Base-by-base conservation (phyloP, 2,888 invertebrate genomes). In the Hypselothyrea guttata region DNA sequence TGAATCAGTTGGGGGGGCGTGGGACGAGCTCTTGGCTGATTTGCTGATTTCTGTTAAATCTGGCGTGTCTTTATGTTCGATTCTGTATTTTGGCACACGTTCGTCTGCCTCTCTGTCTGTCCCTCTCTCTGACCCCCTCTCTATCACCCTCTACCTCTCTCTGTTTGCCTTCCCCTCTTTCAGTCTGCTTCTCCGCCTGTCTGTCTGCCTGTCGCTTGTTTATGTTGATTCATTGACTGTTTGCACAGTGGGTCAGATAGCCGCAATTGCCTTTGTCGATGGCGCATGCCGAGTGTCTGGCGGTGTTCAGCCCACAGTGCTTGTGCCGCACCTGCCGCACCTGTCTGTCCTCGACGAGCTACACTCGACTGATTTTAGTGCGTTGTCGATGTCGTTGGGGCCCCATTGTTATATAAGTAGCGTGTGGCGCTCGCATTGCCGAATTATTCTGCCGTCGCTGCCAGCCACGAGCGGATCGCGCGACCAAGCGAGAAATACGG, bases 351-450 rank as follows among this genome's bases (percentile, higher is more conserved):
- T 63, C 79, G 62, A 40, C 62, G 57, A 42, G 82, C 70, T 67
- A 81, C 83, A 76, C 71, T 83, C 85, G 78, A 84, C 59, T 87
- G 86, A 67, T 65, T 84, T 72, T 59, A 2, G 53, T 75, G 59
- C 38, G 16, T 41, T 57, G 48, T 51, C 41, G 41, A 11, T 31
- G 30, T 44, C 18, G 48, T 52, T 42, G 45, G 44, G 35, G 41
- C 35, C 41, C 37, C 44, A 45, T 64, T 63, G 75, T 86, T 84
- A 86, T 85, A 86, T 86, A 85, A 86, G 84, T 69, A 84, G 86
- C 84, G 86, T 75, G 72, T 56, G 84, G 56, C 67, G 58, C 52
- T 61, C 62, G 58, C 67, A 69, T 52, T 59, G 65, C 63, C 55
- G 62, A 86, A 84, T 83, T 86, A 87, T 87, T 87, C 86, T 81